Conservation (phyloP, 2,797 vertebrate genomes). For the Pipistrellus pygmaeus region DNA sequence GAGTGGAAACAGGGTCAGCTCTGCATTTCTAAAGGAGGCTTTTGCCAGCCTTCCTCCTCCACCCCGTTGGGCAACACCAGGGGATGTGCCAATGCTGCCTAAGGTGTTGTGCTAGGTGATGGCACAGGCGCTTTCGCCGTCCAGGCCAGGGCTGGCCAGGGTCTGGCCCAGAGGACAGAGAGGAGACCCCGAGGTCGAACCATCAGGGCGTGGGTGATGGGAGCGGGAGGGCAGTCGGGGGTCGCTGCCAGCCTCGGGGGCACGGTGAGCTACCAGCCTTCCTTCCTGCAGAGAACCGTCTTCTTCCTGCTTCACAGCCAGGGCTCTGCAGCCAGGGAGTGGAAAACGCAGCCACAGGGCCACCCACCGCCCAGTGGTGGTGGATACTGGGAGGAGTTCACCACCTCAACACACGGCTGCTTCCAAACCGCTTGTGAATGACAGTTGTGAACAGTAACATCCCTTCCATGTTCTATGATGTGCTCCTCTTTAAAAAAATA, state of each 20-base stretch:
- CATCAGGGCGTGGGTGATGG: background rate
- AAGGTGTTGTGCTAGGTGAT: background rate
- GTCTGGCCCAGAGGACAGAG: background rate
- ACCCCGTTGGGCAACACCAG: background rate
- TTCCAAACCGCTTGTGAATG: constrained; percentile 6
- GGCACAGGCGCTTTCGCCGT: background rate
- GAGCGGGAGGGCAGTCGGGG: fast-evolving
- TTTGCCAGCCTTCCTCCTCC: background rate
- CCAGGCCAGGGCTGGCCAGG: background rate
- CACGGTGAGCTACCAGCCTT: background rate
- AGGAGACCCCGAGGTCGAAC: background rate
- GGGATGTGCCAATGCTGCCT: background rate
- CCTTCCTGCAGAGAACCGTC: background rate
- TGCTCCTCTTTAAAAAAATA: background rate
- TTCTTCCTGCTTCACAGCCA: background rate
- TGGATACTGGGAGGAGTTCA: background rate
- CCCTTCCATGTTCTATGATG: background rate
- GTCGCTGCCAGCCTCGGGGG: background rate
- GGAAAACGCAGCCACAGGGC: background rate
- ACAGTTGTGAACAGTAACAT: background rate
- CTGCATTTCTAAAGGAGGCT: background rate
- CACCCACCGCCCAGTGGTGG: background rate
- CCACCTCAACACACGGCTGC: background rate
- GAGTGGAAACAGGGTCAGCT: background rate
- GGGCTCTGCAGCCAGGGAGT: background rate